phyloP scores from a whole-genome alignment of 2,888 invertebrate species.

The Orchesella flavescens region DNA sequence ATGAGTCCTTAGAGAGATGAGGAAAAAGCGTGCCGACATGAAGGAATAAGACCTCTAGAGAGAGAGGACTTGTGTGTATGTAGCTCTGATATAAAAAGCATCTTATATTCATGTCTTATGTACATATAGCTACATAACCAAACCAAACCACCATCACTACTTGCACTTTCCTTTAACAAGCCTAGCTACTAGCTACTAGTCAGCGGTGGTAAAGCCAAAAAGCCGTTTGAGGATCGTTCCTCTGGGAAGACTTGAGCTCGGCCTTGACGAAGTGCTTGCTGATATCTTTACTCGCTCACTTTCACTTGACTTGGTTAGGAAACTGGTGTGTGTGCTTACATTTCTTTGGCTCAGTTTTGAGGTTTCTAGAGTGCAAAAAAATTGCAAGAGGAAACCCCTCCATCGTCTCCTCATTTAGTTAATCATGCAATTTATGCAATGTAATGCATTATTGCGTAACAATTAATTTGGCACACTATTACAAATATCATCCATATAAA shows the following conservation, averaged over 20 bases:
- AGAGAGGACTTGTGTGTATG: slow-evolving; percentile 12
- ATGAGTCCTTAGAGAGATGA: slow-evolving; percentile 65
- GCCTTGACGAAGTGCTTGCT: slow-evolving; percentile 49
- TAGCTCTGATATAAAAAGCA: background rate
- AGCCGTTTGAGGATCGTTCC: slow-evolving; percentile 67
- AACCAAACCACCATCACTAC: background rate
- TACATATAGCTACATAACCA: too few species aligned
- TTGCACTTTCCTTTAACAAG: slow-evolving; percentile 40
- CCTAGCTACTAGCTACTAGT: slow-evolving; percentile 6
- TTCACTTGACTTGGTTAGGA: slow-evolving; percentile 29
- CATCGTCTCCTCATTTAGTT: too few species aligned
- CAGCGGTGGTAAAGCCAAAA: slow-evolving; percentile 48
- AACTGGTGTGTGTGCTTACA: background rate
- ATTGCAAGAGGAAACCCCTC: too few species aligned
- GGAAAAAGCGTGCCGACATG: slow-evolving; percentile 56
- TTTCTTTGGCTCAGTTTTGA: background rate
- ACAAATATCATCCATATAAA: too few species aligned
- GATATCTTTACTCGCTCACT: slow-evolving; percentile 17
- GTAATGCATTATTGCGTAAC: too few species aligned
- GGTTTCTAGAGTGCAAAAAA: background rate
- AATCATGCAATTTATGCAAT: too few species aligned
- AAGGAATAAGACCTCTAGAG: slow-evolving; percentile 41
- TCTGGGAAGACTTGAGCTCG: slow-evolving; percentile 65
- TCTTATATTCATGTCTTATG: background rate
- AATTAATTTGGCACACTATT: too few species aligned